Evolutionary conservation across 2,797 vertebrate genomes (phyloP), one percentile per base, ranked within the genome.

Genomic region (Atherinosoma microstoma): DNA sequence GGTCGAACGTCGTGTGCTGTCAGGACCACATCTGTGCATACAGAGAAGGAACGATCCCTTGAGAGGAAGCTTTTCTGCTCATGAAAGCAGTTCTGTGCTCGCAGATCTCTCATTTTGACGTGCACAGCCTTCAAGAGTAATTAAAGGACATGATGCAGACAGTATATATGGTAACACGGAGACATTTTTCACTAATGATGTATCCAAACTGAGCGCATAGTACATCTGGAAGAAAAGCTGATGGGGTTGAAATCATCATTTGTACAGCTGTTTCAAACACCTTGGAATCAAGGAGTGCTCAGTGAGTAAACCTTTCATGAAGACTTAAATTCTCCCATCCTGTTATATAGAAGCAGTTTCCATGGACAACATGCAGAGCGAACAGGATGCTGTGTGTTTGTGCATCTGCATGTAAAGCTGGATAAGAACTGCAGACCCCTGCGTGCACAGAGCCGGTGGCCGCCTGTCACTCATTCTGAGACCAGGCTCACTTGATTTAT

Each of bases 391-490:
- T 64, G 62, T 61, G 69, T 78, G 59, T 61, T 13, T 0, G 0
- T 27, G 12, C 75, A 68, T 57, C 60, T 70, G 74, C 83, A 85
- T 80, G 73, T 84, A 75, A 77, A 76, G 75, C 72, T 74, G 85
- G 78, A 68, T 76, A 74, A 81, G 67, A 81, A 29, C 67, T 34
- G 73, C 58, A 62, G 70, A 84, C 64, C 71, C 53, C 63, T 29
- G 15, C 66, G 65, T 65, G 59, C n/a, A 36, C 67, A 38, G 67
- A 83, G 71, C 66, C 24, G 69, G 63, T 76, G 77, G 79, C 84
- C 70, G 32, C 54, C 89, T 85, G 89, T 86, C 90, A 83, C 58
- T 87, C 82, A 86, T 80, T 78, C 47, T 4, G 0, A 57, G 62
- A 63, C 68, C n/a, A 12, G 54, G 38, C 61, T 66, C 4, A 24